Evolutionary conservation across 2,797 vertebrate species (phyloP).

Genomic region (Coregonus ussuriensis): DNA sequence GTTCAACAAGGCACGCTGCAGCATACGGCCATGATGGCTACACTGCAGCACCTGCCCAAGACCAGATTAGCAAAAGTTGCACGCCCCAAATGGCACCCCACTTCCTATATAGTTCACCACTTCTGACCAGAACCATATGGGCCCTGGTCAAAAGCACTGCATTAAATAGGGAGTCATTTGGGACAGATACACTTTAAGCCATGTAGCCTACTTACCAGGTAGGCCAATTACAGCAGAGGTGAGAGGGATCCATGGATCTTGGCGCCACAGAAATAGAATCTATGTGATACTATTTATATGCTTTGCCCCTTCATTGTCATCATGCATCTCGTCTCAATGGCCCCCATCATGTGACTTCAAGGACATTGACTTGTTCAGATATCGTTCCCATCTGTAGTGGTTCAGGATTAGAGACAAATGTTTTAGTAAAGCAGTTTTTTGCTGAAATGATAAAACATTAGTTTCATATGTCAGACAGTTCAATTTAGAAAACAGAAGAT

Average conservation of each 20-base stretch:
- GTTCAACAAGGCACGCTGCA: conserved; percentile 14
- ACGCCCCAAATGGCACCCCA: not conserved
- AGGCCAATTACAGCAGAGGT: not conserved
- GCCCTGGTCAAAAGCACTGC: not conserved
- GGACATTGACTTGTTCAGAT: not conserved
- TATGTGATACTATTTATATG: not conserved
- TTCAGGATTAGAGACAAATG: not conserved
- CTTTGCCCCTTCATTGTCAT: not conserved
- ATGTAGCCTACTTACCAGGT: not conserved
- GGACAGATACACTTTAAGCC: not conserved
- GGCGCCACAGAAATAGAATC: not conserved
- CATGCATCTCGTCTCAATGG: not conserved
- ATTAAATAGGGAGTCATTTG: not conserved
- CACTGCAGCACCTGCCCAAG: conserved; percentile 7
- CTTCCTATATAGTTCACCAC: not conserved
- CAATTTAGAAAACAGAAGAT: not conserved
- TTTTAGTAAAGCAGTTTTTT: not conserved
- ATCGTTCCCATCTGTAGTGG: not conserved
- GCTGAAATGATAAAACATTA: not conserved
- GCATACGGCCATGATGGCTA: too few relatives aligned
- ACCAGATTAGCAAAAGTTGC: conserved; percentile 25
- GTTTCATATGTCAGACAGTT: not conserved
- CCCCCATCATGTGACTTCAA: not conserved
- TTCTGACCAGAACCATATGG: not conserved
- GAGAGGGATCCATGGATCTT: not conserved